These are phyloP conservation scores for Cyclophora albipunctata DNA, from an alignment of 2,888 invertebrate genomes.

Conservation along the genomic window DNA sequence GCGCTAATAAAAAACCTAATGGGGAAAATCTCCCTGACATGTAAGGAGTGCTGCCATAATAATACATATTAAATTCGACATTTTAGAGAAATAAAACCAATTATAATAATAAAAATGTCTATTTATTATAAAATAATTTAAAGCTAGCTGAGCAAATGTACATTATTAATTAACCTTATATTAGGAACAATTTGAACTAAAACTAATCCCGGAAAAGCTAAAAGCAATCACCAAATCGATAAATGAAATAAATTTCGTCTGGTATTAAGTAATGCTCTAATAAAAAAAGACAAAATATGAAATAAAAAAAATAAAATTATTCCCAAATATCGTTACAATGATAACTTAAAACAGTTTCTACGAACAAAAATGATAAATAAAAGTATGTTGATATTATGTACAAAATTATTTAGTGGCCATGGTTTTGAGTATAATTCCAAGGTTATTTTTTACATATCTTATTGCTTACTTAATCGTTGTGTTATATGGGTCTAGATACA, in stretches of 20 bases:
- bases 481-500: too few relatives aligned
- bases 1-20: too few relatives aligned
- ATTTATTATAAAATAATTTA: conserved; percentile 25
- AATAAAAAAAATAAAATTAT: neutral
- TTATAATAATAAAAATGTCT: neutral
- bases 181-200: conserved; percentile 56
- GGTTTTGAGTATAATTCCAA: too few relatives aligned
- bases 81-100: conserved; percentile 2
- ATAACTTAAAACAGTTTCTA: too few relatives aligned
- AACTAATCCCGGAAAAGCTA: conserved; percentile 27
- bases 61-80: neutral
- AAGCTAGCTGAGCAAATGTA: conserved; percentile 48
- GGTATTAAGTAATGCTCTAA: too few relatives aligned
- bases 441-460: too few relatives aligned
- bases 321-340: too few relatives aligned
- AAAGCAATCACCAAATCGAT: conserved; percentile 12
- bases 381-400: too few relatives aligned
- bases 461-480: too few relatives aligned
- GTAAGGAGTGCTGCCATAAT: neutral
- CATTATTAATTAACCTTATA: conserved; percentile 30
- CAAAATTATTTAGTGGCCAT: too few relatives aligned
- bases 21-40: too few relatives aligned
- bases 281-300: neutral
- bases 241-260: conserved; percentile 1
- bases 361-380: too few relatives aligned